Conservation (phyloP, 2,113 vertebrate species). For the Cyanoderma ruficeps region DNA sequence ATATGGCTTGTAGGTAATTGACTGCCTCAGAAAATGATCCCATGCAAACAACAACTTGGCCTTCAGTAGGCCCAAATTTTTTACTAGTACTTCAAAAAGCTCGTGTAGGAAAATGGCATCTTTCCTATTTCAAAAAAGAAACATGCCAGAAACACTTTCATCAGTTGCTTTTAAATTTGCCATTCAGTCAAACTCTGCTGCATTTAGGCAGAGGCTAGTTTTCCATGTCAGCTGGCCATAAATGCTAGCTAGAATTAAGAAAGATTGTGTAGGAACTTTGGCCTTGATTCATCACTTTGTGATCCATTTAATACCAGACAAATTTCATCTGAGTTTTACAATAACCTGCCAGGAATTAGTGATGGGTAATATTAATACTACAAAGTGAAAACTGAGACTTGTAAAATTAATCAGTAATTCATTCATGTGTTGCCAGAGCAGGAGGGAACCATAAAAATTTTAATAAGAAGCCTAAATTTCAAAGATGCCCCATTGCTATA, state of each 20-base stretch:
- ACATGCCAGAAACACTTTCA: neutral
- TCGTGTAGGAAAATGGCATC: neutral
- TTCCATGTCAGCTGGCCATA: neutral
- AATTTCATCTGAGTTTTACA: neutral
- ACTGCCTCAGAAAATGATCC: neutral
- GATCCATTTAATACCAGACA: neutral
- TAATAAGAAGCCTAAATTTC: conserved; percentile 2
- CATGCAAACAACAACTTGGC: neutral
- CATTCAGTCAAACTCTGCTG: neutral
- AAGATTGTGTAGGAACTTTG: neutral
- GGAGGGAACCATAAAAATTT: neutral
- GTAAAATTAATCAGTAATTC: conserved; percentile 2
- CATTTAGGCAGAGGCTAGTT: neutral
- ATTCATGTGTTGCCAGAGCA: neutral
- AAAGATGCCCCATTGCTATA: neutral
- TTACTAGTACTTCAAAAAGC: neutral
- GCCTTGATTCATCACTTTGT: neutral
- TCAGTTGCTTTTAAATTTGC: neutral
- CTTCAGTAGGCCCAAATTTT: neutral
- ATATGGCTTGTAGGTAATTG: neutral
- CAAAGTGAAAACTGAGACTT: neutral
- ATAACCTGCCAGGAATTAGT: neutral
- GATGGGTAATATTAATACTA: neutral
- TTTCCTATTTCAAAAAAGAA: neutral
- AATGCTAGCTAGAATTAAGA: neutral